A percentile compares a stretch with the other conserved stretches of the same genome.
Evolutionary conservation across 2,113 vertebrate species (phyloP).

Genomic region (Chionis minor): DNA sequence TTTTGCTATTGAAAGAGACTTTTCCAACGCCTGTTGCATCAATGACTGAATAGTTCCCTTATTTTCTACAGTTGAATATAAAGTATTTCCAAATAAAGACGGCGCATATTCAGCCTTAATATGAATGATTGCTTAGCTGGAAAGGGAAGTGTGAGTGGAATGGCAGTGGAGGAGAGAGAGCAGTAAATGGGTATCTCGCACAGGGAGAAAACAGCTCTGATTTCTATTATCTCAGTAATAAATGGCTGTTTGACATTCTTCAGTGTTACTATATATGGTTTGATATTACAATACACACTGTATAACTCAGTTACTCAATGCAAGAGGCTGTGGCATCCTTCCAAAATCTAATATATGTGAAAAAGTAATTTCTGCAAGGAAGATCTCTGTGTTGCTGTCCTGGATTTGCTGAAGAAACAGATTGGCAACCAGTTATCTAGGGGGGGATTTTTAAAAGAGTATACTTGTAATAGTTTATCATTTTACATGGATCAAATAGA

Average conservation of each 20-base stretch:
- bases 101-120: neutral
- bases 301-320: neutral
- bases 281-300: neutral
- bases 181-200: neutral
- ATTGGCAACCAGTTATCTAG: neutral
- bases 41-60: neutral
- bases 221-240: neutral
- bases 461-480: conserved; percentile 7
- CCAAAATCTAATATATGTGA: neutral
- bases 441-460: neutral
- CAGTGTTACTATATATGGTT: neutral
- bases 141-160: neutral
- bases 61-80: neutral
- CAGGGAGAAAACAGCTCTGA: neutral
- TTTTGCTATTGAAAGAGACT: neutral
- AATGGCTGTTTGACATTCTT: neutral
- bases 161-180: neutral
- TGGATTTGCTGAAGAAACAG: neutral
- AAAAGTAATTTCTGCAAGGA: neutral
- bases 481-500: neutral
- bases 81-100: conserved; percentile 2
- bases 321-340: neutral
- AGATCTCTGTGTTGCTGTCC: neutral
- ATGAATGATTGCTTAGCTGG: neutral
- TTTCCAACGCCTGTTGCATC: neutral